phyloP scores from a whole-genome alignment of 1,140 invertebrate genomes.

The Drosophila miranda region DNA sequence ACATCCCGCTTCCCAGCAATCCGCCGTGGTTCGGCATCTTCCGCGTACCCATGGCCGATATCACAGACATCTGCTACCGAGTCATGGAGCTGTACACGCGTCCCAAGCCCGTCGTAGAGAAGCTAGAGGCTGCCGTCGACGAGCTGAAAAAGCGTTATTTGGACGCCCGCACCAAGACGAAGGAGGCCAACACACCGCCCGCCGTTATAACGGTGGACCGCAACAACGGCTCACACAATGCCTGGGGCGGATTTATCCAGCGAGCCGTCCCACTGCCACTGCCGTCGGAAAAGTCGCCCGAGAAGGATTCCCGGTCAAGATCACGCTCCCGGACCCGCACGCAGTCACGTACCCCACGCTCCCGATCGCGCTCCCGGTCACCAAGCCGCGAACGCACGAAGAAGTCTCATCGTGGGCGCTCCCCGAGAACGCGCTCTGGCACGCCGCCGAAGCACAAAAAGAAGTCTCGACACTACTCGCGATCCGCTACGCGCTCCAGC shows the following conservation, averaged over 20 bases:
- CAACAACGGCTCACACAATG: constrained; percentile 84
- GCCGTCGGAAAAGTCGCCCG: constrained; percentile 70
- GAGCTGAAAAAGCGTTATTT: constrained; percentile 89
- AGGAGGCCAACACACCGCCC: constrained; percentile 84
- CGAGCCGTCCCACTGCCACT: constrained; percentile 67
- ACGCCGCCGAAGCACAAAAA: constrained; percentile 74
- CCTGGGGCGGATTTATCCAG: constrained; percentile 86
- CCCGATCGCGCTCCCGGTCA: constrained; percentile 63
- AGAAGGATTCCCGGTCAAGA: constrained; percentile 72
- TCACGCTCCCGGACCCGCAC: constrained; percentile 81
- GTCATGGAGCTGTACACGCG: constrained; percentile 93
- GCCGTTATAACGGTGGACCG: constrained; percentile 83
- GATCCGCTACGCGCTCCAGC: constrained; percentile 72
- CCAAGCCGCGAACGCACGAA: constrained; percentile 81
- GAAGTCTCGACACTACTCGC: constrained; percentile 78
- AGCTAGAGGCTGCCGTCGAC: constrained; percentile 89
- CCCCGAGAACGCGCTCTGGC: constrained; percentile 82
- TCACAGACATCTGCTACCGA: constrained; percentile 92
- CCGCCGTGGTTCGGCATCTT: constrained; percentile 96
- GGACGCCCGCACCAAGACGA: constrained; percentile 88
- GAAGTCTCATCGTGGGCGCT: constrained; percentile 80
- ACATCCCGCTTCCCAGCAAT: constrained; percentile 91
- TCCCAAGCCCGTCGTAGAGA: constrained; percentile 89
- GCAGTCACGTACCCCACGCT: constrained; percentile 77
- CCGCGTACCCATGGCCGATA: constrained; percentile 90